phyloP scores from a whole-genome alignment of 2,113 vertebrate species.

The Eulemur macaco region DNA sequence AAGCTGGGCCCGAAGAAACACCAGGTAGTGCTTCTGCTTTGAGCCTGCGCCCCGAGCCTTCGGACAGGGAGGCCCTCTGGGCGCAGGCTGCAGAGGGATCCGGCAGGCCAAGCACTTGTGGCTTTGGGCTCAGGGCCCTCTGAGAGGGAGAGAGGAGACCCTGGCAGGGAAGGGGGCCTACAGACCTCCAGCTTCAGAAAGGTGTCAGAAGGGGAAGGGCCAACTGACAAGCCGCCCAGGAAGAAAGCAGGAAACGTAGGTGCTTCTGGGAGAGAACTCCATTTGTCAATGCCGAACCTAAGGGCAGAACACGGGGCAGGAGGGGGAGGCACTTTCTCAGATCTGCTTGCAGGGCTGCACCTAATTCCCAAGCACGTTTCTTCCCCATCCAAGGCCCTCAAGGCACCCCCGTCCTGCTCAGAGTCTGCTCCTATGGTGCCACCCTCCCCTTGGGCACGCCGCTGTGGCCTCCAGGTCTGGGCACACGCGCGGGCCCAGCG shows the following conservation, averaged over 20 bases:
- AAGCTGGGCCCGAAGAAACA: background rate
- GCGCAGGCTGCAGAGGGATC: background rate
- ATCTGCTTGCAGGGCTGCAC: background rate
- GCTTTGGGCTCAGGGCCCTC: background rate
- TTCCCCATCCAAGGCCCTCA: background rate
- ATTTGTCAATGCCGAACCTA: constrained; percentile 86
- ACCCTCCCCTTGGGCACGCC: too few species aligned
- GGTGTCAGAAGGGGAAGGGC: constrained; percentile 90
- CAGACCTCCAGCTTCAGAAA: constrained; percentile 93
- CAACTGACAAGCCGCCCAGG: constrained; percentile 87
- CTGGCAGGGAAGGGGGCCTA: rapidly evolving
- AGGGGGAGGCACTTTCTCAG: background rate
- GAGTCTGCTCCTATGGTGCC: background rate
- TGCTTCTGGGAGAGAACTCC: constrained; percentile 85
- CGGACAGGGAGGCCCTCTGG: background rate
- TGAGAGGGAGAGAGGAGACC: rapidly evolving
- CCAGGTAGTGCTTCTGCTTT: background rate
- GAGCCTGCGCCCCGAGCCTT: background rate
- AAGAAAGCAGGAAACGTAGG: constrained; percentile 91
- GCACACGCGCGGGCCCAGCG: background rate
- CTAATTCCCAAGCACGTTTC: background rate
- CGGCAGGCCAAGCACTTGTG: background rate
- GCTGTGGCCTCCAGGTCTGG: background rate
- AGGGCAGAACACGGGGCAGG: background rate
- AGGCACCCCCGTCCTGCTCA: background rate